Conservation (phyloP, 2,888 invertebrate genomes). For the Actias luna region DNA sequence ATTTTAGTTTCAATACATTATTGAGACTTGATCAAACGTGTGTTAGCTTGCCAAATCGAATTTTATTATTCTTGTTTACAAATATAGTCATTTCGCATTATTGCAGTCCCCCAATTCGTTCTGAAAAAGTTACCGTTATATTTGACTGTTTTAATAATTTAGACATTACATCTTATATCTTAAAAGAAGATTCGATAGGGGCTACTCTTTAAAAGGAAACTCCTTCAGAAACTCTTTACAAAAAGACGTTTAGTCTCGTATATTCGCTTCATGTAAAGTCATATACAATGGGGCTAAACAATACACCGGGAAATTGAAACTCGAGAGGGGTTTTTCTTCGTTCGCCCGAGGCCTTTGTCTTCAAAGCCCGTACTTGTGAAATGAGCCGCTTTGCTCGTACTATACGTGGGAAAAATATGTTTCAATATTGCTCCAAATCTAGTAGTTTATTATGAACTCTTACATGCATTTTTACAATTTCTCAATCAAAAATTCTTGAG, state of each 20-base stretch:
- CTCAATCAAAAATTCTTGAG: background rate
- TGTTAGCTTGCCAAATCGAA: constrained; percentile 37
- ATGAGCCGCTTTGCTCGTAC: constrained; percentile 49
- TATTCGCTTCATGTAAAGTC: constrained; percentile 39
- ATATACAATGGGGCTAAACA: constrained; percentile 53
- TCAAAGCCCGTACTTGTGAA: constrained; percentile 38
- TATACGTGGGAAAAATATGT: constrained; percentile 53
- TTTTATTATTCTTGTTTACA: constrained; percentile 24
- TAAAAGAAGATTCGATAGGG: background rate
- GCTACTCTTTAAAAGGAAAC: background rate
- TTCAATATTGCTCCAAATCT: constrained; percentile 48
- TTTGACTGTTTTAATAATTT: background rate
- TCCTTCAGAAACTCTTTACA: constrained; percentile 34
- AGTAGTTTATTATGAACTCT: constrained; percentile 30
- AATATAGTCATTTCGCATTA: constrained; percentile 9
- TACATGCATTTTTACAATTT: constrained; percentile 21
- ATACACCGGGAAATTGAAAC: constrained; percentile 63
- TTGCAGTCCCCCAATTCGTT: background rate
- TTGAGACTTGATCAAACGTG: constrained; percentile 39
- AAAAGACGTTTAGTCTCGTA: constrained; percentile 47
- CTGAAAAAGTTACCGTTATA: background rate
- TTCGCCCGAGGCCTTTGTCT: constrained; percentile 45
- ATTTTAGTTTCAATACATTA: constrained; percentile 37
- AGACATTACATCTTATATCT: background rate
- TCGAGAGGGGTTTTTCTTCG: constrained; percentile 52